Conservation (phyloP, 2,797 vertebrate species). For the Sebastolobus altivelis region DNA sequence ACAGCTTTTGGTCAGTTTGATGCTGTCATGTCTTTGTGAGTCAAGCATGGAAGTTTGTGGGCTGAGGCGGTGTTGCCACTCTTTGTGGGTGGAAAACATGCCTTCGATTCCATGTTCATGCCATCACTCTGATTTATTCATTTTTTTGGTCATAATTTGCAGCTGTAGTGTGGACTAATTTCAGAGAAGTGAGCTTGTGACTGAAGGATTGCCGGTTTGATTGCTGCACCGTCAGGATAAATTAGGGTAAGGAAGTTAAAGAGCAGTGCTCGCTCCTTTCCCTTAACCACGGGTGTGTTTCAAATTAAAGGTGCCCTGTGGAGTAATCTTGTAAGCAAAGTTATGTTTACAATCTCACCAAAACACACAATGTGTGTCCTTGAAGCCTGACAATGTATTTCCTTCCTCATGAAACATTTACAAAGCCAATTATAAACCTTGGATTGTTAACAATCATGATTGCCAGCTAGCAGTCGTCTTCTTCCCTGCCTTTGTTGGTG, state of each 20-base stretch:
- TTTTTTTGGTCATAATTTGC: constrained; percentile 5
- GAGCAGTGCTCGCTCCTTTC: background rate
- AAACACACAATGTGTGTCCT: constrained; percentile 6
- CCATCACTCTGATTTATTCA: background rate
- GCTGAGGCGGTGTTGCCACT: background rate
- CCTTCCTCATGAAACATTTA: constrained; percentile 14
- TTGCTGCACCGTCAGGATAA: background rate
- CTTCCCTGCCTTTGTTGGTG: background rate
- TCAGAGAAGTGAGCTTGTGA: background rate
- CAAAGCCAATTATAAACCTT: background rate
- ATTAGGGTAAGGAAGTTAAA: background rate
- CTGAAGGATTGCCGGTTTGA: background rate
- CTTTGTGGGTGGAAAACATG: constrained; percentile 1
- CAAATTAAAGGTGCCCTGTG: background rate
- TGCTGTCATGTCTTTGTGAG: background rate
- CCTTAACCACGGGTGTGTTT: background rate
- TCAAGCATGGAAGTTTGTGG: background rate
- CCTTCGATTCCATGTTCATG: background rate
- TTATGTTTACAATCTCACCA: background rate
- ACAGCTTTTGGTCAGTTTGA: background rate
- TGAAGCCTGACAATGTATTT: background rate
- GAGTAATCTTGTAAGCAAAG: background rate
- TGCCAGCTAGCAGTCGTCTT: background rate
- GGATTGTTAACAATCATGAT: background rate
- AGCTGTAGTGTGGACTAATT: background rate